phyloP scores from a whole-genome alignment of 2,113 vertebrate species.

The rabbit (Oryctolagus cuniculus) region DNA sequence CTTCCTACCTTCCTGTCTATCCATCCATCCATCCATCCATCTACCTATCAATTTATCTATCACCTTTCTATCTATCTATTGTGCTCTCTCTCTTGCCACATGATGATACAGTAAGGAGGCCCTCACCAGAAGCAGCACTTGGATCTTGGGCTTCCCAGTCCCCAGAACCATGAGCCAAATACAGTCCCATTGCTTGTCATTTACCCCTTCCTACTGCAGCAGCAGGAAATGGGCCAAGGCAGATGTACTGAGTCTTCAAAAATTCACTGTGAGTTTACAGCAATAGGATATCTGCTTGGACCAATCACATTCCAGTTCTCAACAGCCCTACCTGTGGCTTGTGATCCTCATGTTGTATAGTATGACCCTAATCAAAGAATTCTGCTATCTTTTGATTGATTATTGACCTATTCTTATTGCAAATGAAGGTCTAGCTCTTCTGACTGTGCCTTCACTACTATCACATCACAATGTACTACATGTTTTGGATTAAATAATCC shows the following conservation, averaged over 20 bases:
- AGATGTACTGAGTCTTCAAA: slow-evolving; percentile 10
- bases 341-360: background rate
- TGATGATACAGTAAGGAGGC: background rate
- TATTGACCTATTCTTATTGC: background rate
- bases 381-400: background rate
- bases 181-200: background rate
- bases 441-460: background rate
- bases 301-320: background rate
- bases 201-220: background rate
- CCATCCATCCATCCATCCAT: too few relatives aligned
- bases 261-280: slow-evolving; percentile 10
- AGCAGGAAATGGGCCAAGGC: background rate
- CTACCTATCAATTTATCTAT: too few relatives aligned
- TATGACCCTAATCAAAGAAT: background rate
- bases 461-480: background rate
- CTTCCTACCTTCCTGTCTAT: too few relatives aligned
- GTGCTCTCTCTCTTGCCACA: background rate
- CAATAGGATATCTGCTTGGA: background rate
- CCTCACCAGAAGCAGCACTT: background rate
- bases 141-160: background rate
- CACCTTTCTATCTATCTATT: too few relatives aligned
- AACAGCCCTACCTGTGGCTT: background rate
- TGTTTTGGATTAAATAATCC: slow-evolving; percentile 37
- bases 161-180: background rate
- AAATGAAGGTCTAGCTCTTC: background rate